Evolutionary conservation across 2,888 invertebrate species (phyloP).

Genomic region (Geophilus truncorum): DNA sequence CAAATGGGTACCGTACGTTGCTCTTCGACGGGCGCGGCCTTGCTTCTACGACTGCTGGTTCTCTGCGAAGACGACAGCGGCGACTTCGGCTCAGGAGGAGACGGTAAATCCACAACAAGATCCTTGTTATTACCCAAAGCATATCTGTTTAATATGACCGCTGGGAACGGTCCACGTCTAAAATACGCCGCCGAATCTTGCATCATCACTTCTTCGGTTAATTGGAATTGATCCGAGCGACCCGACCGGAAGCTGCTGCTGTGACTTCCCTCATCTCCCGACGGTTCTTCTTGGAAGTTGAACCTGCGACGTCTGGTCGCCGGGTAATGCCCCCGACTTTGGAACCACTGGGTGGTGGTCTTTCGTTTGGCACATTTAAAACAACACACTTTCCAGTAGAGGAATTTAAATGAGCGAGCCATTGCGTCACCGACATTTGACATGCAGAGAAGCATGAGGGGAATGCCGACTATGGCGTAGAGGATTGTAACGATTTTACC

Average conservation of each 20-base stretch:
- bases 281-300: neutral
- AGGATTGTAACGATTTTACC: slow-evolving; percentile 94
- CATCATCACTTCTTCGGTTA: neutral
- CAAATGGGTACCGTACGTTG: slow-evolving; percentile 52
- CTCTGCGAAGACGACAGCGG: neutral
- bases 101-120: slow-evolving; percentile 39
- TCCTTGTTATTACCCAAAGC: slow-evolving; percentile 55
- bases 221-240: neutral
- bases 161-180: neutral
- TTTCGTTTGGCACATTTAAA: slow-evolving; percentile 76
- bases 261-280: neutral
- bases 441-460: slow-evolving; percentile 87
- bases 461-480: slow-evolving; percentile 89
- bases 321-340: neutral
- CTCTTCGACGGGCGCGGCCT: slow-evolving; percentile 44
- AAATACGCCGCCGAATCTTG: neutral
- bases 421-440: slow-evolving; percentile 91
- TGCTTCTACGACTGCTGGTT: slow-evolving; percentile 39
- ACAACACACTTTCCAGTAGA: slow-evolving; percentile 86
- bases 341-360: neutral
- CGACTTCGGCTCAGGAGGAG: neutral
- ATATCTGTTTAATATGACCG: slow-evolving; percentile 65
- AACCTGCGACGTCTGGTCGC: neutral
- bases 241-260: slow-evolving; percentile 29
- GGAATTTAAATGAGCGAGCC: slow-evolving; percentile 86